Conservation (phyloP, 2,797 vertebrate species). For the Centroberyx gerrardi region DNA sequence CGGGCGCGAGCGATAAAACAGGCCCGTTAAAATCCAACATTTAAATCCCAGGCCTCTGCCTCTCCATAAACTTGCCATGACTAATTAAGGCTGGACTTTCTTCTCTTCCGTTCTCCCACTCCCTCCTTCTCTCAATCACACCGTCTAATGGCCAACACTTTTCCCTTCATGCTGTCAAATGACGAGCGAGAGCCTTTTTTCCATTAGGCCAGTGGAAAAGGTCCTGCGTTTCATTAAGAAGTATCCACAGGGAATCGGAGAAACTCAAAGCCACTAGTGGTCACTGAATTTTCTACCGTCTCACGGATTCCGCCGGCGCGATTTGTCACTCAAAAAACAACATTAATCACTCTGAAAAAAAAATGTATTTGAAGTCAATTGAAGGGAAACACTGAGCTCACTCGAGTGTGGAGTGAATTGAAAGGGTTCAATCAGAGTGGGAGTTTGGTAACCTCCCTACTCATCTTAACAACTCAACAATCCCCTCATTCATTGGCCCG, state of each 20-base stretch:
- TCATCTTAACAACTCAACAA: constrained; percentile 43
- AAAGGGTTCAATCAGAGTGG: constrained; percentile 50
- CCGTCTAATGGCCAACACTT: constrained; percentile 58
- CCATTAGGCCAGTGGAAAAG: constrained; percentile 61
- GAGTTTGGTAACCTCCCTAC: constrained; percentile 27
- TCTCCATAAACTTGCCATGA: constrained; percentile 67
- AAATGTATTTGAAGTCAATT: constrained; percentile 45
- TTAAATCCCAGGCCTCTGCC: constrained; percentile 64
- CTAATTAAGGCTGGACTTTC: constrained; percentile 77
- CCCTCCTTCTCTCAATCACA: constrained; percentile 52
- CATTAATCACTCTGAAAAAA: constrained; percentile 29
- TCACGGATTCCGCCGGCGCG: constrained; percentile 11
- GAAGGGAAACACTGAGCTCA: constrained; percentile 33
- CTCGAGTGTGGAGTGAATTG: neutral
- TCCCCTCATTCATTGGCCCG: constrained; percentile 41
- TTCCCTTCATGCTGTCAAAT: constrained; percentile 49
- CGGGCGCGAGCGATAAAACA: constrained; percentile 69
- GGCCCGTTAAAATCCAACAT: constrained; percentile 61
- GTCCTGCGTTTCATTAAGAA: constrained; percentile 48
- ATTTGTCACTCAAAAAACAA: constrained; percentile 5
- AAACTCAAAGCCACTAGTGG: constrained; percentile 46
- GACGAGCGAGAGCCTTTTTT: constrained; percentile 49
- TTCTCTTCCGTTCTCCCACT: constrained; percentile 46
- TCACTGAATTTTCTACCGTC: constrained; percentile 32
- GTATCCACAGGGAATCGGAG: constrained; percentile 61